phyloP scores from a whole-genome alignment of 2,797 vertebrate genomes.

The Taeniopygia guttata region DNA sequence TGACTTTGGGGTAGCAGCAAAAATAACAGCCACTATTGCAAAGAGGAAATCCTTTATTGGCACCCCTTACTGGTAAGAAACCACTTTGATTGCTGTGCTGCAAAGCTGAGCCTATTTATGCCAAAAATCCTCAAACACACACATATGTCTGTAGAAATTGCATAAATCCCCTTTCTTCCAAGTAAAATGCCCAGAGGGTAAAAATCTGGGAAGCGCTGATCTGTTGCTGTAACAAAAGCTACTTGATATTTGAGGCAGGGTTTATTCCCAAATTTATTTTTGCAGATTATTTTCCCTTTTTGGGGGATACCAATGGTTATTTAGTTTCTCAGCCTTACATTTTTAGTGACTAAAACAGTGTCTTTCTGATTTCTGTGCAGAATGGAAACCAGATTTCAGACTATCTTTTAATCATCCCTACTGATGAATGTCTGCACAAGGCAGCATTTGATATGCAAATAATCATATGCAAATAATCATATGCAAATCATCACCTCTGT shows the following conservation, averaged over 20 bases:
- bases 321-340: not conserved
- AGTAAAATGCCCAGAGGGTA: not conserved
- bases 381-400: not conserved
- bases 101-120: not conserved
- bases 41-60: slow-evolving; percentile 99
- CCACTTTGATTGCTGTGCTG: not conserved
- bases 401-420: not conserved
- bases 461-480: not conserved
- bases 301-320: not conserved
- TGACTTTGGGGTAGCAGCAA: slow-evolving; percentile 97
- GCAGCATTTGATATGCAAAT: not conserved
- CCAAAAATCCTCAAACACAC: not conserved
- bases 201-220: not conserved
- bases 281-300: not conserved
- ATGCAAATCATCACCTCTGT: not conserved
- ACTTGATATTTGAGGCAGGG: not conserved
- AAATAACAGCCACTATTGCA: slow-evolving; percentile 98
- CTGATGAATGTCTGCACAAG: not conserved
- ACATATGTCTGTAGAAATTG: not conserved
- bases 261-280: not conserved
- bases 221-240: not conserved
- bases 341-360: not conserved
- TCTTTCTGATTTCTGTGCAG: not conserved
- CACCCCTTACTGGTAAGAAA: slow-evolving; percentile 94
- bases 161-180: not conserved